Evolutionary conservation across 2,888 invertebrate species (phyloP), one percentile per base, ranked within the genome.

Genomic region (Mystacides longicornis): DNA sequence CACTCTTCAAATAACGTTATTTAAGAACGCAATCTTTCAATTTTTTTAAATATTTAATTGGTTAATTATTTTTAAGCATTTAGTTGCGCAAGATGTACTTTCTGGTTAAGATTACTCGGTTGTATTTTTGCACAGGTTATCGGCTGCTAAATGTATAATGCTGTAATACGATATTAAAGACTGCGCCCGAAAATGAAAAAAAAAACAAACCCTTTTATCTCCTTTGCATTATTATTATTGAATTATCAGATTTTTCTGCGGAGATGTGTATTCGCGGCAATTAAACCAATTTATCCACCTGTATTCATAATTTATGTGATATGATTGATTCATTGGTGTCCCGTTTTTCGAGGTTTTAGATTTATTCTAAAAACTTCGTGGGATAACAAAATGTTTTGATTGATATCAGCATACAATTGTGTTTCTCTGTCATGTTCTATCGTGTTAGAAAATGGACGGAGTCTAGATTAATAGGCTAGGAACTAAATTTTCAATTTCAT

Each of bases 401-500:
- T 37, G n/a, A 37, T 37, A 37, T 37, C 37, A 14, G 16, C 37
- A 37, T 37, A 37, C 3, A 37, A 37, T 37, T 37, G 16, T 37
- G 37, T 37, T 37, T 14, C 37, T 16, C 14, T 16, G n/a, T 14
- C 37, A 14, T 3, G 14, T 37, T 37, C 37, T 16, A 37, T 3
- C 4, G 14, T 7, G 37, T n/a, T n/a, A n/a, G n/a, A n/a, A 16
- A 37, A 14, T 14, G 37, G 14, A 16, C 3, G 14, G 14, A 16
- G 37, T 37, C n/a, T 37, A 37, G 37, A 16, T 14, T 37, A n/a
- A n/a, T n/a, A 37, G 37, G 37, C 37, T 37, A 37, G 37, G 37
- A 37, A 37, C 37, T 37, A 37, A 37, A 37, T n/a, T n/a, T 37
- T 37, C 37, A 37, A 37, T n/a, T 37, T 37, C 37, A 37, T 37